Evolutionary conservation across 2,888 invertebrate genomes (phyloP).

Genomic region (Suillia variegata): DNA sequence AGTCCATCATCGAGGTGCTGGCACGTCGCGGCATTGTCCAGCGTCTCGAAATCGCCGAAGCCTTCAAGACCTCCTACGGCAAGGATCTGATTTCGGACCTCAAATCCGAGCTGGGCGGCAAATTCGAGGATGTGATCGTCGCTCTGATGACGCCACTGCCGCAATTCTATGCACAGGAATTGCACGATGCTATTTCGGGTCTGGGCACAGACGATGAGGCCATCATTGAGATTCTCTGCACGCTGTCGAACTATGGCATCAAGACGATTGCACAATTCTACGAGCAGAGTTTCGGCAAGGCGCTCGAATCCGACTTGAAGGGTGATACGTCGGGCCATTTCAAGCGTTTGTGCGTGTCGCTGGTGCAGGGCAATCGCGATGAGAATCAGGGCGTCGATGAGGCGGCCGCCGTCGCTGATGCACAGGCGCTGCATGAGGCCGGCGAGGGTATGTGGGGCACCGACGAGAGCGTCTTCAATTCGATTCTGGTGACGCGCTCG

Average conservation of each 20-base stretch:
- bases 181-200: constrained; percentile 86
- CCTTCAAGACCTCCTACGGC: constrained; percentile 91
- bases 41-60: constrained; percentile 86
- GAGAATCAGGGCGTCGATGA: constrained; percentile 87
- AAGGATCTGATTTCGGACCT: constrained; percentile 83
- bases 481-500: constrained; percentile 83
- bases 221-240: constrained; percentile 91
- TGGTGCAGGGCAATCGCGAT: constrained; percentile 87
- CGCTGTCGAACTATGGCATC: constrained; percentile 88
- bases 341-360: constrained; percentile 85
- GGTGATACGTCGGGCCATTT: constrained; percentile 97
- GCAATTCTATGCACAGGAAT: constrained; percentile 88
- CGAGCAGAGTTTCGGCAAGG: constrained; percentile 80
- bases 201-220: constrained; percentile 89
- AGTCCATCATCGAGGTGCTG: constrained; percentile 87
- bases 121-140: constrained; percentile 88
- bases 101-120: constrained; percentile 87
- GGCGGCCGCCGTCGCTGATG: constrained; percentile 79
- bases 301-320: constrained; percentile 83
- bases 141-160: constrained; percentile 88
- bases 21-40: constrained; percentile 88
- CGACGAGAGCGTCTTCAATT: constrained; percentile 87
- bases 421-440: constrained; percentile 76
- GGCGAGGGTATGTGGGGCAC: constrained; percentile 90
- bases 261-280: constrained; percentile 84